Evolutionary conservation across 2,113 vertebrate species (phyloP), one percentile per base, ranked within the genome.

Genomic region (Sylvia atricapilla): DNA sequence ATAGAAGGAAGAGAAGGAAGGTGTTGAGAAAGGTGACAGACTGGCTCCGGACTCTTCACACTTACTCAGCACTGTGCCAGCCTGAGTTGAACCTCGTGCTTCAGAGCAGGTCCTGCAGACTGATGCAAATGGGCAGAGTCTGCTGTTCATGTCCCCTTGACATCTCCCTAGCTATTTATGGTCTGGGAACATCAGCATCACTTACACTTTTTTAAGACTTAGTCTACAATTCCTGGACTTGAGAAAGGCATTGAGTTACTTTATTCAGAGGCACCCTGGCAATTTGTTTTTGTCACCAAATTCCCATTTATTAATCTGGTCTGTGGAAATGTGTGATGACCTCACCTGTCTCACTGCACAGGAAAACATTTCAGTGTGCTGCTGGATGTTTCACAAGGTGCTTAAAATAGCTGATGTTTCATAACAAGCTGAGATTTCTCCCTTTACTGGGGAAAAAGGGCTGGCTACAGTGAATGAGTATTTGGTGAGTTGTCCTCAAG

Each of bases 331-430:
- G 33, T 21, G 52, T n/a, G 49, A 39, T 5, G 28, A 79, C 80
- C 74, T 88, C 16, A 4, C 47, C 43, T 70, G 25, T 85, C 76
- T 93, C 6, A 3, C 60, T 76, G 82, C 67, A 27, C 63, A 87
- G 52, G 46, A 86, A 72, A 87, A 70, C 58, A 43, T 92, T 78
- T 70, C 66, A 28, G 24, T 63, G 50, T 75, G 69, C 49, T 89
- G 47, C 58, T 95, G 87, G 85, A 35, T 81, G 86, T 84, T 86
- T 94, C 77, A 90, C 90, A 66, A 78, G 63, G 62, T 90, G 50
- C 96, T 92, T 96, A 89, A 95, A 94, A 92, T 92, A 95, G 91
- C 62, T 43, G 28, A 11, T 62, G 89, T 89, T 97, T 96, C 27
- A 7, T 94, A 94, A 92, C 64, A 79, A 69, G 50, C 79, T 60